Conservation (phyloP, 2,797 vertebrate species). For the Sebastes paucispinis region DNA sequence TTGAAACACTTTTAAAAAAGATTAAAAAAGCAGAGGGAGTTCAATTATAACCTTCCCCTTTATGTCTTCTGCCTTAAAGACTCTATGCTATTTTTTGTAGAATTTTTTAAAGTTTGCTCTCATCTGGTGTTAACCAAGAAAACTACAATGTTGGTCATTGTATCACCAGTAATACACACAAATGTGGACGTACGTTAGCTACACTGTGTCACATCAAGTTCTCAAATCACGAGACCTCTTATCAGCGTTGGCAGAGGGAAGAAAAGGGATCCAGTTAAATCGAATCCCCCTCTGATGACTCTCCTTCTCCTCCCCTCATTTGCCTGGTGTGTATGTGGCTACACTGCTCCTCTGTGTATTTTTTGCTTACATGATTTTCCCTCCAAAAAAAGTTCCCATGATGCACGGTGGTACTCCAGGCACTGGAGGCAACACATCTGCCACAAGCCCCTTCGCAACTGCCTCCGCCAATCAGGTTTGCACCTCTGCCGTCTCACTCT, state of each 20-base stretch:
- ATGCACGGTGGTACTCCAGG: conserved; percentile 97
- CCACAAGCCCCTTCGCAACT: conserved; percentile 96
- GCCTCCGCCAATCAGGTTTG: conserved; percentile 99
- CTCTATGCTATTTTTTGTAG: background rate
- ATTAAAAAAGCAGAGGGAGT: conserved; percentile 31
- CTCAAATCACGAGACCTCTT: conserved; percentile 12
- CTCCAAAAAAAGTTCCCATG: conserved; percentile 96
- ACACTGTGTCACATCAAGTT: background rate
- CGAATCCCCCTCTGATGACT: conserved; percentile 46
- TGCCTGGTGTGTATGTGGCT: conserved; percentile 85
- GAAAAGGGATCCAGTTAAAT: conserved; percentile 67
- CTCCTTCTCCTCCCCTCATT: conserved; percentile 49
- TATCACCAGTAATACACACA: background rate
- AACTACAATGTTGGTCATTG: background rate
- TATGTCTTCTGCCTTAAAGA: conserved; percentile 49
- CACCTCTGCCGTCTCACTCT: conserved; percentile 79
- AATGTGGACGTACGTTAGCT: background rate
- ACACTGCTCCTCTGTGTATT: conserved; percentile 86
- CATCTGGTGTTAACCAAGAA: background rate
- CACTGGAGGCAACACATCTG: conserved; percentile 94
- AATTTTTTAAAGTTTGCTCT: background rate
- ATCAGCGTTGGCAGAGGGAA: conserved; percentile 51
- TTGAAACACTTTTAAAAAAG: conserved; percentile 23
- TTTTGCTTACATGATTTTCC: conserved; percentile 94
- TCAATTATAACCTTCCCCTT: conserved; percentile 51